Evolutionary conservation across 2,797 vertebrate genomes (phyloP).

Genomic region (Coluber constrictor): DNA sequence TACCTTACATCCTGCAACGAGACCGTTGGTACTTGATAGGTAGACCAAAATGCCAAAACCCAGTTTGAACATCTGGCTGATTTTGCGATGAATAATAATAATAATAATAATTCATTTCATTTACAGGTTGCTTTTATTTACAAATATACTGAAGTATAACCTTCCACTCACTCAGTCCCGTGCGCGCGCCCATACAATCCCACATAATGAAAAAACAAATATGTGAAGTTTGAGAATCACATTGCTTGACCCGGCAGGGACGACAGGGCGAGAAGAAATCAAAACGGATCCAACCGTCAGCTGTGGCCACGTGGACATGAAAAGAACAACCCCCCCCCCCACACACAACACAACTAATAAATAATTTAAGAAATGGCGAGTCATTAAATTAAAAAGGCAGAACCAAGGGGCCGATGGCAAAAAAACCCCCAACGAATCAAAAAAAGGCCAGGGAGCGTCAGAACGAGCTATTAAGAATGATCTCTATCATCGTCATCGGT

Average conservation of each 20-base stretch:
- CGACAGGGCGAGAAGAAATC: constrained; percentile 13
- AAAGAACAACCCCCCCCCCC: constrained; percentile 27
- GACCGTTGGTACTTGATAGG: too few species aligned
- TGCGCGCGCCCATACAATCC: constrained; percentile 36
- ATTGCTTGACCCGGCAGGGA: constrained; percentile 42
- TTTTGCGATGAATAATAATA: background rate
- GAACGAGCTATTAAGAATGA: constrained; percentile 54
- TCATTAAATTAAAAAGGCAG: constrained; percentile 73
- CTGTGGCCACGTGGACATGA: constrained; percentile 32
- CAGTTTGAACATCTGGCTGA: too few species aligned
- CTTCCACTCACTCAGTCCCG: constrained; percentile 42
- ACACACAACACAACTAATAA: constrained; percentile 70
- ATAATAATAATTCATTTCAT: constrained; percentile 52
- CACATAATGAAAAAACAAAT: constrained; percentile 53
- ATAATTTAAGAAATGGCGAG: constrained; percentile 81
- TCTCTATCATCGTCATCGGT: constrained; percentile 37
- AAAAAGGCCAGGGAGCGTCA: constrained; percentile 60
- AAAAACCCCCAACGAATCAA: background rate
- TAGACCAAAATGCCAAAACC: too few species aligned
- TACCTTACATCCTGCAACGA: too few species aligned
- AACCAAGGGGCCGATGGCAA: background rate
- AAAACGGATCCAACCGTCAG: constrained; percentile 29
- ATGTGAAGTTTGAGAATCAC: constrained; percentile 43
- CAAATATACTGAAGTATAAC: constrained; percentile 76
- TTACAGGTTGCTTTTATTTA: constrained; percentile 78